These are phyloP conservation scores for Oreocharis arfaki DNA, from an alignment of 2,113 vertebrate species.

Conservation along the genomic window DNA sequence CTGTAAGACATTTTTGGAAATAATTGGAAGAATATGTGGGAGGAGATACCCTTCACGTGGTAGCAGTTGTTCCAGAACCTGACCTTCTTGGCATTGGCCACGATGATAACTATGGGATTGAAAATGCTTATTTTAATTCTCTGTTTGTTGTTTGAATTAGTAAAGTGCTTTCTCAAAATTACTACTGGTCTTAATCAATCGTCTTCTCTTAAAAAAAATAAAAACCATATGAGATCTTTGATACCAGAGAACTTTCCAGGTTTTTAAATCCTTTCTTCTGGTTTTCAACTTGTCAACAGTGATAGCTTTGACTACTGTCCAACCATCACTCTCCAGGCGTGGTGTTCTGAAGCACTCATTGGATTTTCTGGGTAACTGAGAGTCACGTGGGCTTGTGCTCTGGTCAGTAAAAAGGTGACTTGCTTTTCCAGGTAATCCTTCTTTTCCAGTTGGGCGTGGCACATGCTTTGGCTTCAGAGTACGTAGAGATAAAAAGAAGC, in stretches of 20 bases:
- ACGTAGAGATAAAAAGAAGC: not conserved
- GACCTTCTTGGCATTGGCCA: not conserved
- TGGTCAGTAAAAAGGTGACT: not conserved
- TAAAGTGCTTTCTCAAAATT: not conserved
- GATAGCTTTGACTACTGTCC: not conserved
- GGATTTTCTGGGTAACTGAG: not conserved
- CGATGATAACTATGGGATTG: not conserved
- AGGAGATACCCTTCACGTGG: not conserved
- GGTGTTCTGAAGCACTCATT: not conserved
- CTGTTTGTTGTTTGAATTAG: not conserved
- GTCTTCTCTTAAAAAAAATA: not conserved
- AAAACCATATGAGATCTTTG: not conserved
- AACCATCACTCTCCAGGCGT: accelerated
- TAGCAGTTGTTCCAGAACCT: not conserved
- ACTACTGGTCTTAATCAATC: not conserved
- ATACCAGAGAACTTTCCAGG: not conserved
- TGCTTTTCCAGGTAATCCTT: not conserved
- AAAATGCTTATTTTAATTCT: not conserved
- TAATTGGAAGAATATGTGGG: not conserved
- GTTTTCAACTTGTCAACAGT: not conserved
- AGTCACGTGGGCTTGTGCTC: not conserved
- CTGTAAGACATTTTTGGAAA: not conserved
- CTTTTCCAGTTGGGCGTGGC: not conserved
- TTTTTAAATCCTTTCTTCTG: not conserved
- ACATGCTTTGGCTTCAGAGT: not conserved